phyloP scores from a whole-genome alignment of 2,113 vertebrate species.

The Amphiprion ocellaris region DNA sequence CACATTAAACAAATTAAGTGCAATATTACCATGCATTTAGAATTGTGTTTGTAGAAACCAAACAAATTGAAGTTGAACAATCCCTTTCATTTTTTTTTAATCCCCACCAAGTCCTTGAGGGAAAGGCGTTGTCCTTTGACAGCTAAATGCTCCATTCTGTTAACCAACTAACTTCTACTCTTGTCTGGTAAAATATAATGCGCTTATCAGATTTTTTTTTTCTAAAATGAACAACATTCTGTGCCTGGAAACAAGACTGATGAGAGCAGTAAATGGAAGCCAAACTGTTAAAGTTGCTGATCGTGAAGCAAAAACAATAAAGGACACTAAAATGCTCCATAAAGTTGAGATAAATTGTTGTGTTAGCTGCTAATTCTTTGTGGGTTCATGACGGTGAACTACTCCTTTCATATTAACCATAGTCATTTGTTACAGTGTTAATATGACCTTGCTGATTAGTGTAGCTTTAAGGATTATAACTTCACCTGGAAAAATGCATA shows the following conservation, averaged over 20 bases:
- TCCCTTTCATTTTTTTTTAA: neutral
- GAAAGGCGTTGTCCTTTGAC: neutral
- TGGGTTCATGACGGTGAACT: neutral
- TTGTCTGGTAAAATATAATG: neutral
- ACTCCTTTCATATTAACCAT: neutral
- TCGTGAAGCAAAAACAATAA: neutral
- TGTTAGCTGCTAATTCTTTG: neutral
- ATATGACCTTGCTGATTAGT: neutral
- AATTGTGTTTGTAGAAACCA: no score
- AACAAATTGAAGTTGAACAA: no score
- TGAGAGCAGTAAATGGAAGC: neutral
- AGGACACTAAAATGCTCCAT: neutral
- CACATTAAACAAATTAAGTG: no score
- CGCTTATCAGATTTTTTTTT: neutral
- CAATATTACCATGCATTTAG: no score
- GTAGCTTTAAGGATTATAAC: neutral
- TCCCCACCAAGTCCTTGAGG: neutral
- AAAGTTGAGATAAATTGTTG: neutral
- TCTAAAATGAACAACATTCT: neutral
- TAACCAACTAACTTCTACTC: neutral
- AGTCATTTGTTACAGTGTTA: neutral
- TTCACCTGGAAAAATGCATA: neutral
- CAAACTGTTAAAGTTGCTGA: neutral
- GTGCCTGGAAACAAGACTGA: neutral
- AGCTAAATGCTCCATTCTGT: neutral